These are phyloP conservation scores for Sander vitreus DNA, from an alignment of 2,113 vertebrate species.

Conservation along the genomic window DNA sequence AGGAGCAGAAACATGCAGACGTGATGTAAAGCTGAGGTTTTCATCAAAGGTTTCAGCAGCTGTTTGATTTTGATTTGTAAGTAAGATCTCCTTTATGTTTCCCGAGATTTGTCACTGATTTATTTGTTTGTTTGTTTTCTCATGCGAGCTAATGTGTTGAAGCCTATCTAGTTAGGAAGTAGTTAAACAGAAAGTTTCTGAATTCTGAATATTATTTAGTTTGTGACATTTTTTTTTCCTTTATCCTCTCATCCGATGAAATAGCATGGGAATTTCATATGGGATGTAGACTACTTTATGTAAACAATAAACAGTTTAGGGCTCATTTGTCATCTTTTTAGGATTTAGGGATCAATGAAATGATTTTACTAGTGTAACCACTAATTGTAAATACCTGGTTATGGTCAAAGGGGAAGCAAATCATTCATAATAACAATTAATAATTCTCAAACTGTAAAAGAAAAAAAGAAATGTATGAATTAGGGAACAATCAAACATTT, in stretches of 20 bases:
- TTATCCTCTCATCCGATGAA: not conserved
- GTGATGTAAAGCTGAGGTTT: not conserved
- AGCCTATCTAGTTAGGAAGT: no score
- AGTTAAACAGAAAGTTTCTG: not conserved
- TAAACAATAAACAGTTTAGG: not conserved
- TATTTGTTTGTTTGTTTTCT: not conserved
- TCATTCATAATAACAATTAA: not conserved
- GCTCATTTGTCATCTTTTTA: not conserved
- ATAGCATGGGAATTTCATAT: not conserved
- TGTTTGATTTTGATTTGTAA: conserved; percentile 2
- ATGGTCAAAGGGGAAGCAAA: not conserved
- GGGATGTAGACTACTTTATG: not conserved
- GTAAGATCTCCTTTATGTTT: conserved; percentile 21
- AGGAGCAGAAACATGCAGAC: conserved; percentile 50
- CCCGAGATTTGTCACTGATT: not conserved
- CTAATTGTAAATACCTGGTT: not conserved
- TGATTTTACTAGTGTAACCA: not conserved
- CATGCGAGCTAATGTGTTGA: not conserved
- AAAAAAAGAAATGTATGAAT: not conserved
- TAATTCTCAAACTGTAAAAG: not conserved
- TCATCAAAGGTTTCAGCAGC: not conserved
- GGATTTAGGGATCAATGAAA: not conserved
- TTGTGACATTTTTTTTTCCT: not conserved
- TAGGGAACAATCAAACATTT: not conserved
- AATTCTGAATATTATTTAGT: not conserved